Percentiles rank a stretch among this genome's conserved stretches.
Conservation (phyloP, 2,888 invertebrate species). For the Aproaerema taeniolella region DNA sequence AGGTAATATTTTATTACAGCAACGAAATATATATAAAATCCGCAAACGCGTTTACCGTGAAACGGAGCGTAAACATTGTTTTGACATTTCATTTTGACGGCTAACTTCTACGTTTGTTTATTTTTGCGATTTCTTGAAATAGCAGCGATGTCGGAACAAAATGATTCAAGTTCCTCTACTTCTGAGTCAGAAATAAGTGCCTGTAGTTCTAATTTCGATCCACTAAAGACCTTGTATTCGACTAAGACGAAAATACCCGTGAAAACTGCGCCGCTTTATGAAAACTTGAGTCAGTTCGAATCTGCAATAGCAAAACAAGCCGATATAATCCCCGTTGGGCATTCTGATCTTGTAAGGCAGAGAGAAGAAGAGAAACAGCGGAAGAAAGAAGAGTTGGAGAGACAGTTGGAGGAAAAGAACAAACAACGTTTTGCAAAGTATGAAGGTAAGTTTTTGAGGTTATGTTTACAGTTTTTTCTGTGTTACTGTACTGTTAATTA, state of each 20-base stretch:
- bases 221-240: slow-evolving; percentile 82
- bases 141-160: slow-evolving; percentile 41
- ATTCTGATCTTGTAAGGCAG: slow-evolving; percentile 39
- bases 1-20: too few species aligned
- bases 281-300: slow-evolving; percentile 82
- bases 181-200: slow-evolving; percentile 62
- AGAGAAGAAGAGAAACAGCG: slow-evolving; percentile 50
- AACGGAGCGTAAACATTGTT: slow-evolving; percentile 23
- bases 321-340: slow-evolving; percentile 42
- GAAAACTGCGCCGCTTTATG: slow-evolving; percentile 78
- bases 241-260: slow-evolving; percentile 72
- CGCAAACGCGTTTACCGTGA: too few species aligned
- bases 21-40: too few species aligned
- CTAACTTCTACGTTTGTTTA: slow-evolving; percentile 5
- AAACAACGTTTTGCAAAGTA: slow-evolving; percentile 57
- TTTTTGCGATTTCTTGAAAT: slow-evolving; percentile 7
- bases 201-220: slow-evolving; percentile 78
- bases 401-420: slow-evolving; percentile 49
- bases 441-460: slow-evolving; percentile 57
- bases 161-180: slow-evolving; percentile 52
- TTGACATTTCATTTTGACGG: slow-evolving; percentile 1
- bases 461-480: slow-evolving; percentile 24
- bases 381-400: slow-evolving; percentile 36
- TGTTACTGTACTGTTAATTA: too few species aligned
- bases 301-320: slow-evolving; percentile 29